Base-by-base conservation (phyloP, 2,797 vertebrate species). In the Coccyzus lansbergi region DNA sequence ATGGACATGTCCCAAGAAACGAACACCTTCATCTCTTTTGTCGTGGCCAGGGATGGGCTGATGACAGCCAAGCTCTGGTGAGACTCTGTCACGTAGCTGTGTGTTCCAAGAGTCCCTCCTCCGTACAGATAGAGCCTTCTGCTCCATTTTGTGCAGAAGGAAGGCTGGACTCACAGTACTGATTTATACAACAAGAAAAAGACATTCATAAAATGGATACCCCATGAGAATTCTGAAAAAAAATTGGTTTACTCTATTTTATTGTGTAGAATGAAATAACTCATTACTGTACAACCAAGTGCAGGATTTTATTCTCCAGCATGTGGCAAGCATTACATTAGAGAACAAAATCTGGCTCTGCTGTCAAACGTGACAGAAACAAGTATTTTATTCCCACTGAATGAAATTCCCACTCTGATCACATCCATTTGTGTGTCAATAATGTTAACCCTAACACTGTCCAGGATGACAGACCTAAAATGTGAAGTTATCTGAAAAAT, bases 311-410 rank as follows among this genome's bases (percentile, higher is more conserved):
- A 60, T 68, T 94, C 89, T 96, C 80, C 75, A 52, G 46, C 93
- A 93, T 93, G 91, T 96, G 93, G 88, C 91, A 75, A 87, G 64
- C 89, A 89, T 95, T 96, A 96, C 44, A 52, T 81, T 85, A 76
- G 53, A 91, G 87, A 87, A 67, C 40, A 81, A 46, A 97, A 91
- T 94, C 85, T 95, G 94, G 87, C 81, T 95, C 44, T 71, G 70
- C 76, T 81, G 93, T 91, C 96, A 97, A 92, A 95, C 71, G 79
- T 83, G 94, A 94, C 96, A 96, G 87, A 97, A 97, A 96, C 95
- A 96, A 97, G 91, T 96, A 97, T 96, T 96, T 96, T 95, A 95
- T 68, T 93, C 42, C 51, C 88, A 95, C 3, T 86, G 58, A 95
- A 86, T 87, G 95, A 81, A 92, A 92, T 76, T 81, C 83, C 80